Evolutionary conservation across 2,113 vertebrate genomes (phyloP), one percentile per base, ranked within the genome.

Genomic region (Cairina moschata): DNA sequence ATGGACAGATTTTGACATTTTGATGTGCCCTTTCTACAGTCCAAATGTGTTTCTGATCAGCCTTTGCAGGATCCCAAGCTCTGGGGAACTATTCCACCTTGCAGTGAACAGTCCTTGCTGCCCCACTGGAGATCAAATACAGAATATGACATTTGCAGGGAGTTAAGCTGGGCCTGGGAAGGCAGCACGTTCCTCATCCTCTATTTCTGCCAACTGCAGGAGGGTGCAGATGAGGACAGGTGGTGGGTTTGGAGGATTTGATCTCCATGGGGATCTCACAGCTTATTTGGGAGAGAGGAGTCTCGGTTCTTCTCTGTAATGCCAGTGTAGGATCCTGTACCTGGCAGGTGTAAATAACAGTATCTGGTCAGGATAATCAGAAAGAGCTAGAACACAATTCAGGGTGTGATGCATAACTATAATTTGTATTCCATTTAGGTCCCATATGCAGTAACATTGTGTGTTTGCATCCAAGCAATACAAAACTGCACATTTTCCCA

Each of bases 1-100:
- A 80, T 92, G 88, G 79, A 74, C 23, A 93, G 68, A 22, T 86
- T 55, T 77, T 91, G 26, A 28, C 8, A 7, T 62, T 86, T 91
- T 59, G 50, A 17, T 67, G 11, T 93, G n/a, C 7, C 31, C 36
- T 90, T 90, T 55, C 48, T 58, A 16, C 17, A 40, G 23, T 74
- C 16, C 83, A 62, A 91, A 73, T n/a, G 2, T 28, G 11, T 66
- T 14, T 54, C 26, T 82, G 13, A 54, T 58, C 82, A 48, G 34
- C 54, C 21, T 42, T 54, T 25, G n/a, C 50, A 90, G 23, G 50
- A 84, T 83, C 36, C 12, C 10, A 8, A 25, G 0, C 48, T 81
- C 18, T 58, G 52, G 14, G 40, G 59, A 81, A 74, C 67, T 40
- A 81, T 86, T 88, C 21, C 8, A 13, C 26, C 18, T n/a, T 46